Evolutionary conservation across 2,797 vertebrate species (phyloP), one percentile per base, ranked within the genome.

Genomic region (Menidia menidia): DNA sequence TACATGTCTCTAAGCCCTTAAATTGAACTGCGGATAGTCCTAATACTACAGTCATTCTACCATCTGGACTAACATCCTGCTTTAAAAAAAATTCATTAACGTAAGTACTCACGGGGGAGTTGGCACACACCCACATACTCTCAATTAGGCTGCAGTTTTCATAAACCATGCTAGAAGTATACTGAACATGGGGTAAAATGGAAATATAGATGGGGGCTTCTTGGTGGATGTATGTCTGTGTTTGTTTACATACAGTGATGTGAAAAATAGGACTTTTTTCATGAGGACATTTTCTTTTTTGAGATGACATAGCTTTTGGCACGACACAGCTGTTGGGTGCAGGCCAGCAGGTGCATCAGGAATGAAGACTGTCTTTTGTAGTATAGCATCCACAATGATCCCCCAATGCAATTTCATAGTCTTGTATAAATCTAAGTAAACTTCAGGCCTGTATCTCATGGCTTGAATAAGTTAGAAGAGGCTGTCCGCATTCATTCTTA

Each of bases 31-130:
- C 63, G 77, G 78, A 79, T 56, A 56, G 48, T 61, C 61, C 60
- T 55, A 78, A 54, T 55, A 45, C 47, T 45, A 66, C 70, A 77
- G 62, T 71, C 32, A 43, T 76, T 64, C 65, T 76, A 64, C 77
- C 71, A 75, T 87, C 67, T 78, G 68, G 73, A 82, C 63, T 62
- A 64, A 63, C 66, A 77, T 85, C 66, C n/a, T 77, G 77, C 72
- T 81, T 88, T 89, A 86, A 85, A 86, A 83, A 51, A 85, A 81
- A 71, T 72, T 88, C 85, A 92, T 92, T 90, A 90, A 51, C 68
- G 64, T 81, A 87, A 90, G 91, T 91, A 89, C 77, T 81, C 68
- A 77, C 30, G 25, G 15, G 62, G 64, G 79, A 87, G 54, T 67
- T 88, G 85, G 82, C 68, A 68, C 47, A 67, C 52, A 58, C 47